Percentiles rank a stretch among this genome's conserved stretches.
Evolutionary conservation across 2,797 vertebrate genomes (phyloP).

Genomic region (Yasuhikotakia modesta): DNA sequence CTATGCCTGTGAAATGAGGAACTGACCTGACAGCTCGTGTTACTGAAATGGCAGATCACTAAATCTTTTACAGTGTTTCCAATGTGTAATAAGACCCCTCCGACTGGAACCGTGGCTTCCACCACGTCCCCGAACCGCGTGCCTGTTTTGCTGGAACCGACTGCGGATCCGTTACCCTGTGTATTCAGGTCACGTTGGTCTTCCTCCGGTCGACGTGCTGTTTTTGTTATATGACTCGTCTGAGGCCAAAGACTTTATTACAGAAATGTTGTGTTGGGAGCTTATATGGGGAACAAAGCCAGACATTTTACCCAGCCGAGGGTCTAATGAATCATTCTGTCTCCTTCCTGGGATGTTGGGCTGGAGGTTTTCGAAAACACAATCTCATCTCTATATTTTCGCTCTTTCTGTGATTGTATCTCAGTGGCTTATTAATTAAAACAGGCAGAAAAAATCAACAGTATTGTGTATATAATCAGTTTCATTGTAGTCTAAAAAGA

Average conservation of each 20-base stretch:
- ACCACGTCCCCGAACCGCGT: neutral
- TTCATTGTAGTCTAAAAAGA: no score
- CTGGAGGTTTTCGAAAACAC: neutral
- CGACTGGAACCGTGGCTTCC: constrained; percentile 39
- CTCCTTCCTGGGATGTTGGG: constrained; percentile 9
- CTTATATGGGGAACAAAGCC: constrained; percentile 31
- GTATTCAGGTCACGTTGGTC: constrained; percentile 26
- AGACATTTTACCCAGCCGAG: constrained; percentile 48
- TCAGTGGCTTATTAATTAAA: neutral
- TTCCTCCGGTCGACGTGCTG: neutral
- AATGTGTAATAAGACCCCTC: constrained; percentile 67
- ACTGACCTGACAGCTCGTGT: constrained; percentile 60
- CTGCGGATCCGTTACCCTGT: constrained; percentile 5
- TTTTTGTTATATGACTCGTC: constrained; percentile 35
- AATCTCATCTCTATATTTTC: neutral
- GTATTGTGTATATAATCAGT: neutral
- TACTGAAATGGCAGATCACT: constrained; percentile 63
- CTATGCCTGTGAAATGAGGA: constrained; percentile 35
- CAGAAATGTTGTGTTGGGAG: constrained; percentile 53
- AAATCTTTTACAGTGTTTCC: constrained; percentile 81
- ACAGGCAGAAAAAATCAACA: neutral
- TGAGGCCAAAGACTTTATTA: constrained; percentile 62
- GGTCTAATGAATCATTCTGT: constrained; percentile 47
- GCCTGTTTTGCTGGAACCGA: constrained; percentile 29
- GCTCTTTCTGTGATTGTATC: neutral